Conservation (phyloP, 2,888 invertebrate species). For the Pyrrhia umbra region DNA sequence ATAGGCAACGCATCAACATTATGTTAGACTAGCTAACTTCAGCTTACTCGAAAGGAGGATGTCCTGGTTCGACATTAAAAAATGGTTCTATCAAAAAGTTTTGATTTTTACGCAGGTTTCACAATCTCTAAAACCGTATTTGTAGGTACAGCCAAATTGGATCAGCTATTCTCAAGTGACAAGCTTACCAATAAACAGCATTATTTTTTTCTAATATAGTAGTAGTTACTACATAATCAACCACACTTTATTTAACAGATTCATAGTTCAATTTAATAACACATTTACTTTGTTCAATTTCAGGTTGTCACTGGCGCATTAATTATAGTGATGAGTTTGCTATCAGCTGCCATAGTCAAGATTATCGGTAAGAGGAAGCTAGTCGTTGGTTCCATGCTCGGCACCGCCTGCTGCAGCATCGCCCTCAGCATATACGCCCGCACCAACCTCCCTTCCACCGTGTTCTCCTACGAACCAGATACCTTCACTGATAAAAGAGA, state of each 20-base stretch:
- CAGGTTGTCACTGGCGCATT: conserved; percentile 82
- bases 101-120: too few species aligned
- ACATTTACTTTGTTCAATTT: conserved; percentile 48
- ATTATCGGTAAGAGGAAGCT: conserved; percentile 82
- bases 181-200: too few species aligned
- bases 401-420: conserved; percentile 75
- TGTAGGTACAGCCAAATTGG: too few species aligned
- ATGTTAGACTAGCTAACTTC: not conserved
- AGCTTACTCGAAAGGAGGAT: not conserved
- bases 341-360: conserved; percentile 81
- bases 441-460: conserved; percentile 66
- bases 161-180: too few species aligned
- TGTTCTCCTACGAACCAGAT: conserved; percentile 80
- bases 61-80: too few species aligned
- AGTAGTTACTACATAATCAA: too few species aligned
- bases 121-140: too few species aligned
- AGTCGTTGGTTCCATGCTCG: conserved; percentile 77
- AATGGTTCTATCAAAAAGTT: too few species aligned
- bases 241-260: too few species aligned
- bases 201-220: too few species aligned
- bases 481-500: conserved; percentile 83
- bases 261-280: too few species aligned
- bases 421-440: conserved; percentile 79
- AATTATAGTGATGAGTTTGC: conserved; percentile 77
- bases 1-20: too few species aligned